Evolutionary conservation across 2,113 vertebrate genomes (phyloP).

Genomic region (Esox niger): DNA sequence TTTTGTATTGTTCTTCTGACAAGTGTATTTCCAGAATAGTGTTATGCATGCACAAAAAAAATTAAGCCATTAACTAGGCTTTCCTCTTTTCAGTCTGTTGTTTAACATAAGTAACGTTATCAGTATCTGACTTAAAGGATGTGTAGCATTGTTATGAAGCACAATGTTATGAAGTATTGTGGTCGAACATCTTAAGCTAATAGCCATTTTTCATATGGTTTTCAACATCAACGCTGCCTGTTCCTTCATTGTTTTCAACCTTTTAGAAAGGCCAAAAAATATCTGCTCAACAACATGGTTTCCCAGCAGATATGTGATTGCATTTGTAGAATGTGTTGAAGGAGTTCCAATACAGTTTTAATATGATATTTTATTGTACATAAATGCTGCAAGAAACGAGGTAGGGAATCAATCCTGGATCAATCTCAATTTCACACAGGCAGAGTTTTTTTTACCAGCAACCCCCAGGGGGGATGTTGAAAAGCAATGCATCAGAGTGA

Average conservation of each 20-base stretch:
- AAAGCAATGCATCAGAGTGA: slow-evolving; percentile 42
- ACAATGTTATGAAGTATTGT: slow-evolving; percentile 54
- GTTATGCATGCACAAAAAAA: slow-evolving; percentile 22
- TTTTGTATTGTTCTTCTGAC: slow-evolving; percentile 22
- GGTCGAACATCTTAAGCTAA: slow-evolving; percentile 46
- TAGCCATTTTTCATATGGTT: slow-evolving; percentile 51
- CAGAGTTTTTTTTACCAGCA: slow-evolving; percentile 36
- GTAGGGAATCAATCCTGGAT: slow-evolving; percentile 72
- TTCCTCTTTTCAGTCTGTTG: slow-evolving; percentile 12
- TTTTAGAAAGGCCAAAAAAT: slow-evolving; percentile 64
- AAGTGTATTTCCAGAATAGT: slow-evolving; percentile 44
- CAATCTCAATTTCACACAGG: slow-evolving; percentile 72
- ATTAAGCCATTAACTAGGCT: slow-evolving; percentile 9
- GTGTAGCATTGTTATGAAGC: too few relatives aligned
- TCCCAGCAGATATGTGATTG: slow-evolving; percentile 47
- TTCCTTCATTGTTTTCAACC: slow-evolving; percentile 55
- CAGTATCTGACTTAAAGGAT: slow-evolving; percentile 68
- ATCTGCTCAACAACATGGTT: too few relatives aligned
- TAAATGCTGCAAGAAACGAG: slow-evolving; percentile 28
- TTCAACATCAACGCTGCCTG: slow-evolving; percentile 20
- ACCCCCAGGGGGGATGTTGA: slow-evolving; percentile 53
- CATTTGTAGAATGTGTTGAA: slow-evolving; percentile 53
- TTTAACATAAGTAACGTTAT: slow-evolving; percentile 58
- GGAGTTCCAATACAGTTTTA: slow-evolving; percentile 18
- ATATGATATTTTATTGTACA: slow-evolving; percentile 59